Conservation (phyloP, 2,888 invertebrate genomes). For the Nomada flava region DNA sequence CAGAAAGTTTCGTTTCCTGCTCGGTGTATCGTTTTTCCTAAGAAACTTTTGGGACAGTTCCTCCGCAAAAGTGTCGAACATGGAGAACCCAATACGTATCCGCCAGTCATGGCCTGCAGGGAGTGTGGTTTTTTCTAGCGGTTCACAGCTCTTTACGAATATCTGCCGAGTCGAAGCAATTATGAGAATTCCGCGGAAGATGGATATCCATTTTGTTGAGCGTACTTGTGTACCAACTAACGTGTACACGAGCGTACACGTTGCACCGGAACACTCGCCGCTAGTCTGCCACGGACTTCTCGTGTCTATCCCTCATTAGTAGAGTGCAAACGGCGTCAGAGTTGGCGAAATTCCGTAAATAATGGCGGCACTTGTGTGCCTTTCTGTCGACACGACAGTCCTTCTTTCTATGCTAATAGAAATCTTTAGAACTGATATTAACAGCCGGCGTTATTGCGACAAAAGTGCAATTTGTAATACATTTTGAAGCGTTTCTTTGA, state of each 20-base stretch:
- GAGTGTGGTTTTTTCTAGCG: slow-evolving; percentile 36
- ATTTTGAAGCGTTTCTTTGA: too few species aligned
- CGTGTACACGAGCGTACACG: slow-evolving; percentile 34
- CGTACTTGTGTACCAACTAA: slow-evolving; percentile 29
- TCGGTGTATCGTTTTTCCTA: slow-evolving; percentile 11
- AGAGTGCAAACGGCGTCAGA: slow-evolving; percentile 4
- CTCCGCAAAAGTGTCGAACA: slow-evolving; percentile 16
- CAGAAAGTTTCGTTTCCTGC: slow-evolving; percentile 16
- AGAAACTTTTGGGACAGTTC: slow-evolving; percentile 39
- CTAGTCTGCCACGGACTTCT: slow-evolving; percentile 31
- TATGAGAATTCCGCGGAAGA: slow-evolving; percentile 69
- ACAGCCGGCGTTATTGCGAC: not conserved
- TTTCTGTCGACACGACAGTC: not conserved
- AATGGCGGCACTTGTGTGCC: slow-evolving; percentile 8
- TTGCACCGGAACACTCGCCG: slow-evolving; percentile 33
- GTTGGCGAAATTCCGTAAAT: slow-evolving; percentile 49
- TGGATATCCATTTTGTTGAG: slow-evolving; percentile 60
- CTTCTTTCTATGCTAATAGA: not conserved
- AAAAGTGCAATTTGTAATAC: not conserved
- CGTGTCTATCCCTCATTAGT: slow-evolving; percentile 51
- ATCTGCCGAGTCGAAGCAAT: slow-evolving; percentile 67
- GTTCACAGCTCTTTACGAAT: slow-evolving; percentile 31
- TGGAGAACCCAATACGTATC: slow-evolving; percentile 1
- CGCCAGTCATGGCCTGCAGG: not conserved
- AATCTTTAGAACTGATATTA: not conserved